Conservation (phyloP, 1,140 invertebrate species). For the Epicauta chinensis region DNA sequence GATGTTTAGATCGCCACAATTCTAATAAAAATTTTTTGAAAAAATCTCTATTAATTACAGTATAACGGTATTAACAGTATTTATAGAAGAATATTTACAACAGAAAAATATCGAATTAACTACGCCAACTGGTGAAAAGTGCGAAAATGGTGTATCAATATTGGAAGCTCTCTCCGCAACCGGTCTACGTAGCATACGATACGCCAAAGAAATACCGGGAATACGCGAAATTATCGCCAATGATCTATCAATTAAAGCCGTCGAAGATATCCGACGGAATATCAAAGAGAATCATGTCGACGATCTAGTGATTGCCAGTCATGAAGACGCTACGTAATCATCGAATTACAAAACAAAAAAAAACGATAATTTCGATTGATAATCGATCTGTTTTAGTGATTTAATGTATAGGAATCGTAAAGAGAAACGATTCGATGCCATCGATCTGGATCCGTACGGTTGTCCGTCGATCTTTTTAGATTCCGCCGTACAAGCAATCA, state of each 20-base stretch:
- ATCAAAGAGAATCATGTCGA: constrained; percentile 71
- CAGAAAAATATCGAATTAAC: constrained; percentile 1
- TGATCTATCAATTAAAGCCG: constrained; percentile 84
- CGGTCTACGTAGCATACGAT: constrained; percentile 90
- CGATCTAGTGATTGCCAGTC: constrained; percentile 63
- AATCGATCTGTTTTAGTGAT: constrained; percentile 52
- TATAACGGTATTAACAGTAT: constrained; percentile 56
- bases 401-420: constrained; percentile 75
- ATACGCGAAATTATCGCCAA: constrained; percentile 85
- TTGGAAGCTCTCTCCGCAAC: constrained; percentile 94
- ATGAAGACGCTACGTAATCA: constrained; percentile 78
- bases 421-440: constrained; percentile 72
- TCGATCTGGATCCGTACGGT: constrained; percentile 98
- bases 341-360: constrained; percentile 2
- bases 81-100: constrained; percentile 46
- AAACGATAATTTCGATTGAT: not conserved
- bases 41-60: constrained; percentile 33
- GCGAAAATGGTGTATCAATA: constrained; percentile 60
- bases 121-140: constrained; percentile 22
- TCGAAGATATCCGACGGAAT: constrained; percentile 81
- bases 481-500: constrained; percentile 75
- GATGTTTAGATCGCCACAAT: no score
- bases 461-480: constrained; percentile 92
- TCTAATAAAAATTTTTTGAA: no score
- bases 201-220: constrained; percentile 87